phyloP scores from a whole-genome alignment of 2,888 invertebrate species.

The Mythimna pallens region DNA sequence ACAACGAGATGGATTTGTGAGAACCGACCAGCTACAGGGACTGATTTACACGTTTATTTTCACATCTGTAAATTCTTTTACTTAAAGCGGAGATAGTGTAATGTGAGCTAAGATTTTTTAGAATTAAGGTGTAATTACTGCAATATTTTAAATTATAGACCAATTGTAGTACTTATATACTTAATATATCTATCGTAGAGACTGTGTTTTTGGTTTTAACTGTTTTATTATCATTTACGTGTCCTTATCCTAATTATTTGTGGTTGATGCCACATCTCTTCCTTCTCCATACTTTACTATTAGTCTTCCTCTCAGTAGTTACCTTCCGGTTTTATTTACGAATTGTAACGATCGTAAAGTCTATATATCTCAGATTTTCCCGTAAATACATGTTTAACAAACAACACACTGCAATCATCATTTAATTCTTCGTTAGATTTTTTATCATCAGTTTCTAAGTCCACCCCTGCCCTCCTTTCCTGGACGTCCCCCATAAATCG shows the following conservation, averaged over 20 bases:
- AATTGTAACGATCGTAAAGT: not conserved
- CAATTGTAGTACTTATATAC: too few species aligned
- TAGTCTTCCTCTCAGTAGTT: not conserved
- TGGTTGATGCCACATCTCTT: not conserved
- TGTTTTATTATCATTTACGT: not conserved
- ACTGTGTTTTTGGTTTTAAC: not conserved
- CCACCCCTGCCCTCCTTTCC: constrained; percentile 53
- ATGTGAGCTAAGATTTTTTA: too few species aligned
- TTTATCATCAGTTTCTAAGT: constrained; percentile 20
- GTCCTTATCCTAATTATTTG: not conserved
- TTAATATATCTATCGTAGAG: not conserved
- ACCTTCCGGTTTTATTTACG: too few species aligned
- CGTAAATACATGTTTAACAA: not conserved
- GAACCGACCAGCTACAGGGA: constrained; percentile 54
- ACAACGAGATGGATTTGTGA: constrained; percentile 62
- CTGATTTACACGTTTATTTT: constrained; percentile 39
- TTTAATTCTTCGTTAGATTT: not conserved
- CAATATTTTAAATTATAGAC: not conserved
- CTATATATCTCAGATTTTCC: not conserved
- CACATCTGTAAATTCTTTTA: not conserved
- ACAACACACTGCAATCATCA: not conserved
- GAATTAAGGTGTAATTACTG: not conserved
- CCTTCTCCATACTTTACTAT: not conserved
- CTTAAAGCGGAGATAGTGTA: not conserved
- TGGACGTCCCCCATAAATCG: constrained; percentile 70